Conservation (phyloP, 2,113 vertebrate species). For the Bettongia penicillata region DNA sequence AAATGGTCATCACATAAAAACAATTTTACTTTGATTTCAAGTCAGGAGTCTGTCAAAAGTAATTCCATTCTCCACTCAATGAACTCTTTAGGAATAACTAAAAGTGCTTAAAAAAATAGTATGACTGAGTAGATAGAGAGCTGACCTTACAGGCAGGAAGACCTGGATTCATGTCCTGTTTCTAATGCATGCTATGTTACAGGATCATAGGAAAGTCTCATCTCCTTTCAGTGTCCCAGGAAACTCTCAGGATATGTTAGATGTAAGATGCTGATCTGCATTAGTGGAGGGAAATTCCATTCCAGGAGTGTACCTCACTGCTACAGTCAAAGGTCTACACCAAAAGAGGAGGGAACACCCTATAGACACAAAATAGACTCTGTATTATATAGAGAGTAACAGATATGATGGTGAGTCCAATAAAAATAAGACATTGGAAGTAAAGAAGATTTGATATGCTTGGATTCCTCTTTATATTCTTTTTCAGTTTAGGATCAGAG, state of each 20-base stretch:
- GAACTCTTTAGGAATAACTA: conserved; percentile 46
- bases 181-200: not conserved
- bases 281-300: not conserved
- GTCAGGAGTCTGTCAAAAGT: conserved; percentile 24
- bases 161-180: not conserved
- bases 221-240: not conserved
- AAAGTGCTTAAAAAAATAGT: conserved; percentile 1
- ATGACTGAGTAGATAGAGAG: not conserved
- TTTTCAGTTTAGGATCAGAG: not conserved
- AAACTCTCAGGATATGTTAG: not conserved
- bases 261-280: not conserved
- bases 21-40: conserved; percentile 47
- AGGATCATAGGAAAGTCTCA: not conserved
- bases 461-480: not conserved
- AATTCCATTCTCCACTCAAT: not conserved
- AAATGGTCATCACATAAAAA: conserved; percentile 52
- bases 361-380: not conserved
- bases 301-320: not conserved
- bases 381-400: not conserved
- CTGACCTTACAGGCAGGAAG: not conserved
- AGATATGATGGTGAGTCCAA: not conserved
- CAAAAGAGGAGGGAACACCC: not conserved
- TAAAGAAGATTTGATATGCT: conserved; percentile 19
- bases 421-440: not conserved
- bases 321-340: not conserved